phyloP scores from a whole-genome alignment of 2,113 vertebrate species.

The Paralichthys olivaceus region DNA sequence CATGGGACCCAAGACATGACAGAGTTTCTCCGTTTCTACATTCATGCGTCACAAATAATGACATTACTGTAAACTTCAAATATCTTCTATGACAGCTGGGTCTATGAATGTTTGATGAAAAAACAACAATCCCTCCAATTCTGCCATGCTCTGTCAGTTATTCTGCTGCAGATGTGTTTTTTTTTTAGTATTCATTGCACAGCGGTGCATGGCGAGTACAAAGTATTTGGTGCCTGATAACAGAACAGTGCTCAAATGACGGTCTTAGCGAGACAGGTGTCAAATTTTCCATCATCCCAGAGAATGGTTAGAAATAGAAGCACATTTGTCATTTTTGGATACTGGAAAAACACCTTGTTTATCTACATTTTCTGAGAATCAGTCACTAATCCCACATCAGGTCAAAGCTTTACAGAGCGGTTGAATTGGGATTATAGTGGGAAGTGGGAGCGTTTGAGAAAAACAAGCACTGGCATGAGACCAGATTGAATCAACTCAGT shows the following conservation, averaged over 20 bases:
- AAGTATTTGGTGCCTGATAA: neutral
- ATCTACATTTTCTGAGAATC: conserved; percentile 35
- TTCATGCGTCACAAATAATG: neutral
- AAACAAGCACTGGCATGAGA: conserved; percentile 8
- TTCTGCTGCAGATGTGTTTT: conserved; percentile 32
- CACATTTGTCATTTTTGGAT: neutral
- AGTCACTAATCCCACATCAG: conserved; percentile 37
- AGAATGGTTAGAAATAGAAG: conserved; percentile 10
- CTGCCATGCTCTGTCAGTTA: conserved; percentile 15
- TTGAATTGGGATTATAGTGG: conserved; percentile 37
- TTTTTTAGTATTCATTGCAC: conserved; percentile 35
- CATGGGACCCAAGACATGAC: neutral
- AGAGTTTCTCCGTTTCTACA: neutral
- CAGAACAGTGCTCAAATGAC: conserved; percentile 21
- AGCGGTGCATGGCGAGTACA: conserved; percentile 1
- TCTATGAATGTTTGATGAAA: neutral
- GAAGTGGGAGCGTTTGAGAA: conserved; percentile 18
- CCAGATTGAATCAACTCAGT: conserved; percentile 16
- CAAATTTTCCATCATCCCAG: conserved; percentile 7
- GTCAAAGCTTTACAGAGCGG: conserved; percentile 29
- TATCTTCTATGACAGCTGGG: neutral
- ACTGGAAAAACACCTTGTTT: conserved; percentile 11
- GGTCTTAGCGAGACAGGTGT: conserved; percentile 14
- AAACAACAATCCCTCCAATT: conserved; percentile 11
- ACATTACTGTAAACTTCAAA: neutral